Base-by-base conservation (phyloP, 2,888 invertebrate genomes). In the Euzetes globulus region DNA sequence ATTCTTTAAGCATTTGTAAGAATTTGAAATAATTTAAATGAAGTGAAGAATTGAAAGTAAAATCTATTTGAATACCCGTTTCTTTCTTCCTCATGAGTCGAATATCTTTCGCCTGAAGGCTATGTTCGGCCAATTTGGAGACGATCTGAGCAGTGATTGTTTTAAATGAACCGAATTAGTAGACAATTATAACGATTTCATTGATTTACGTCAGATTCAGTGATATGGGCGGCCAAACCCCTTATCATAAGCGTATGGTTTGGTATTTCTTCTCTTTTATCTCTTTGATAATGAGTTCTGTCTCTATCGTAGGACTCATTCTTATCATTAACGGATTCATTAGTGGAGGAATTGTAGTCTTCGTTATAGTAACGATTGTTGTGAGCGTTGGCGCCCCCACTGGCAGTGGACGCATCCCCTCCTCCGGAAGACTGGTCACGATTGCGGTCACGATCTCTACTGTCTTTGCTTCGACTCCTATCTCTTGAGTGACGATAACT, bases 61-160 rank as follows among this genome's bases (percentile, higher is more conserved):
- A 3, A n/a, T 27, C 1, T 6, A 17, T 68, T 63, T 19, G 27
- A 74, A 50, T 88, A 91, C 91, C 91, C 87, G 91, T 90, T 82
- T 90, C 89, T 45, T 90, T 89, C 83, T 90, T 89, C 80, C 91
- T 86, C 82, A 92, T 91, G 55, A 92, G 85, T 63, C 92, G 87
- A 80, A 92, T 90, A 81, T 91, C 91, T 82, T 89, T 88, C 1
- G 91, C 88, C 83, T 88, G 87, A 78, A 91, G 85, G 77, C 89
- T 89, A 82, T 88, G 88, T 80, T 88, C 87, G 79, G 89, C 86
- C 79, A 92, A 87, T 80, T 90, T 90, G 82, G 89, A 88, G 79
- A 89, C 87, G 79, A 92, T 90, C 90, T 91, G 83, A 76, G 85
- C 84, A 79, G 79, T 7, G 27, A 17, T 55, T 22, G 25, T 3